phyloP scores from a whole-genome alignment of 2,888 invertebrate genomes.

The Luffia ferchaultella region DNA sequence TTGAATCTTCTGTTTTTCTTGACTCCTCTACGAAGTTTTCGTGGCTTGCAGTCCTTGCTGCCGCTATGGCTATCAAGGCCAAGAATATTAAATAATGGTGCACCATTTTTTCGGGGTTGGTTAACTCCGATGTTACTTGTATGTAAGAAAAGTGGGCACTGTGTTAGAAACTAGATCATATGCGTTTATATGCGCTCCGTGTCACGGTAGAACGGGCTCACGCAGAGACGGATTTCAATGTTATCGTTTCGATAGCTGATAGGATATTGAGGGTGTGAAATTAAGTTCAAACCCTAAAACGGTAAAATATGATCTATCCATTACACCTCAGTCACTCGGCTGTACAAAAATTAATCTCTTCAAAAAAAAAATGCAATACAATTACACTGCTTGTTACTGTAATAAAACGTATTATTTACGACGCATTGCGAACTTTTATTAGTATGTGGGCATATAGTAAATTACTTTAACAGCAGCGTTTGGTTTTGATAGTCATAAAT shows the following conservation, averaged over 20 bases:
- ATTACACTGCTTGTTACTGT: not conserved
- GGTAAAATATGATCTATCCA: no score
- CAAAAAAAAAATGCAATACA: not conserved
- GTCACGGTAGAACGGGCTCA: slow-evolving; percentile 52
- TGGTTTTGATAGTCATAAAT: no score
- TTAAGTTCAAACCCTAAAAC: no score
- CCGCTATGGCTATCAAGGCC: slow-evolving; percentile 57
- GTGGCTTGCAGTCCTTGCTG: slow-evolving; percentile 59
- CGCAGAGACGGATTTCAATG: slow-evolving; percentile 39
- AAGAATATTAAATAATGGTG: slow-evolving; percentile 65
- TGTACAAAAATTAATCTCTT: not conserved
- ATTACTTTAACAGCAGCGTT: no score
- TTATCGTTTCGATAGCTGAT: not conserved
- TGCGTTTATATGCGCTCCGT: slow-evolving; percentile 60
- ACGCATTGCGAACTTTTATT: no score
- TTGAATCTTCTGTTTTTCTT: slow-evolving; percentile 48
- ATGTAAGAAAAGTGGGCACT: slow-evolving; percentile 1
- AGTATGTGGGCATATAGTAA: no score
- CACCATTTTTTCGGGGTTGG: slow-evolving; percentile 55
- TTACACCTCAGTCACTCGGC: no score
- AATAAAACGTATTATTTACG: not conserved
- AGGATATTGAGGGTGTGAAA: no score
- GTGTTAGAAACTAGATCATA: slow-evolving; percentile 34
- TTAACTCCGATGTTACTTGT: not conserved
- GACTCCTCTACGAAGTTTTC: slow-evolving; percentile 52